Evolutionary conservation across 1,140 invertebrate genomes (phyloP), one percentile per base, ranked within the genome.

Genomic region (Neelides sp.): DNA sequence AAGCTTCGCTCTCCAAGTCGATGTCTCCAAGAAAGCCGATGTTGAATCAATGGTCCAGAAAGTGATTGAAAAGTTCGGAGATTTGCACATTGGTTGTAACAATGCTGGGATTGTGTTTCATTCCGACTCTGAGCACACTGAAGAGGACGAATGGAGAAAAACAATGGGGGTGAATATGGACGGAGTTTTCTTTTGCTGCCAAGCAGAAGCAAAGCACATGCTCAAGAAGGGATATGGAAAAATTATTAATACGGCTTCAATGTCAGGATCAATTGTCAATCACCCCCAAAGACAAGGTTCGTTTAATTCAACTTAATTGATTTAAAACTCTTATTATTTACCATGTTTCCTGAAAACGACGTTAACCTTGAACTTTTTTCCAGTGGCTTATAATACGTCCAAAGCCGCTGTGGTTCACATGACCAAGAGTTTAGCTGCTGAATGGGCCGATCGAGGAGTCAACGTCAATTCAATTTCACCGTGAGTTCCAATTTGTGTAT

Each of bases 381-480:
- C n/a, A n/a, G 46, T 57, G n/a, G 44, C 55, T n/a, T 57, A 57
- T 27, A 57, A 57, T 23, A 39, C 46, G 4, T 49, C 45, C n/a
- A 57, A 57, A 34, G 28, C 28, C n/a, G 28, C 28, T 32, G 28
- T 32, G 28, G 55, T 57, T 17, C 50, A 57, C 17, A 47, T 57
- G 46, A 57, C 55, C 12, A 52, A 57, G 39, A 53, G 50, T 5
- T 42, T 57, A 12, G 55, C 50, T 20, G 24, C 37, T 4, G 57
- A 59, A 45, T 59, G 57, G 57, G 47, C 47, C 4, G 48, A 53
- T 10, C 35, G 57, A 12, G 59, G 57, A 19, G 53, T 61, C 19
- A 15, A 34, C 5, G 59, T 61, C 22, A 61, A 61, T 39, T 49
- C 41, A 35, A 58, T 61, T 48, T 61, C 59, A 28, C 55, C 59